A percentile compares a stretch with the other conserved stretches of the same genome.
Evolutionary conservation across 2,888 invertebrate species (phyloP).

Genomic region (Tipula lateralis): DNA sequence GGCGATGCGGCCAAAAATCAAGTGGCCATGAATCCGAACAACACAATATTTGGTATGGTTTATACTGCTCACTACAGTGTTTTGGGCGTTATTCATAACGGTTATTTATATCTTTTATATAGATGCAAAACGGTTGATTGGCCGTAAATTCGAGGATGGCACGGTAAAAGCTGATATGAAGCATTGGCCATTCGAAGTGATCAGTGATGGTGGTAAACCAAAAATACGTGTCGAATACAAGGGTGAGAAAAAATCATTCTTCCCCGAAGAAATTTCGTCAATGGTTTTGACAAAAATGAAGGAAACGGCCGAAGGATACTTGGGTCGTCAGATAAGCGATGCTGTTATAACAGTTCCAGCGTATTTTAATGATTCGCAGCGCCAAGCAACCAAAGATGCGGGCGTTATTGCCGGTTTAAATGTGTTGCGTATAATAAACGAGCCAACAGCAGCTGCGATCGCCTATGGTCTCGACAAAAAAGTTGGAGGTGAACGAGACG

Average conservation of each 20-base stretch:
- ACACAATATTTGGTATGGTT: slow-evolving; percentile 65
- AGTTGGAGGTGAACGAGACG: slow-evolving; percentile 75
- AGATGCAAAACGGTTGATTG: slow-evolving; percentile 94
- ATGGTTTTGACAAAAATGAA: slow-evolving; percentile 95
- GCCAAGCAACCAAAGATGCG: slow-evolving; percentile 90
- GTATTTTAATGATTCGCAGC: slow-evolving; percentile 86
- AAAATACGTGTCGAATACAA: slow-evolving; percentile 84
- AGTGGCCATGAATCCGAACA: slow-evolving; percentile 85
- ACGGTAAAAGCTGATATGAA: slow-evolving; percentile 93
- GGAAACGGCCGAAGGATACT: slow-evolving; percentile 85
- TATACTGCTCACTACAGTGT: background rate
- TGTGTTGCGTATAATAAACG: slow-evolving; percentile 88
- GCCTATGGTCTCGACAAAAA: slow-evolving; percentile 91
- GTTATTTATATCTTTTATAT: background rate
- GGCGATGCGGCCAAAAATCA: slow-evolving; percentile 85
- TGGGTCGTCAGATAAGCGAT: slow-evolving; percentile 81
- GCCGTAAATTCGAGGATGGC: slow-evolving; percentile 82
- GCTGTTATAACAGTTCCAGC: slow-evolving; percentile 91
- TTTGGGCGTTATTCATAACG: background rate
- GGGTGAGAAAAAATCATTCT: slow-evolving; percentile 85
- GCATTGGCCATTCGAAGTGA: slow-evolving; percentile 91
- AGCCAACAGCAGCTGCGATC: slow-evolving; percentile 90
- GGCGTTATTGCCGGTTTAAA: slow-evolving; percentile 89
- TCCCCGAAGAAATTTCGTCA: slow-evolving; percentile 88
- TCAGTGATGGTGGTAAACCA: slow-evolving; percentile 75